Evolutionary conservation across 2,888 invertebrate genomes (phyloP).

Genomic region (Orthonychiurus folsomi): DNA sequence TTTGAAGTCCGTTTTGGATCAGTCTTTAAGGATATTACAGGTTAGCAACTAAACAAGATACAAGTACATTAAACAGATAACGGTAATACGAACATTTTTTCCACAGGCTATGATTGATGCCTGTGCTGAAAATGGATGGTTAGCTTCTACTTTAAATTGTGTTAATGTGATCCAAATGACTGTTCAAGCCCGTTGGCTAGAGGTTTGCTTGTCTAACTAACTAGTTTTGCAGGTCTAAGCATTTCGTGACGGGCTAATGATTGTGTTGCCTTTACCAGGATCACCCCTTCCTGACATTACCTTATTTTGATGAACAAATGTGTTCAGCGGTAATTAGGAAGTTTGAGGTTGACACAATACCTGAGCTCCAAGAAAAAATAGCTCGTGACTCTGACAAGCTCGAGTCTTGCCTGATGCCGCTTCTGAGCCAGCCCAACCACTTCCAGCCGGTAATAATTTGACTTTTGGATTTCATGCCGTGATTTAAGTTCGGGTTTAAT

Average conservation of each 20-base stretch:
- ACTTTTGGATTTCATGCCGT: no score
- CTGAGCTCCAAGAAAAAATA: constrained; percentile 33
- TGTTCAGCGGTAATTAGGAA: constrained; percentile 43
- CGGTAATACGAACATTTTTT: not conserved
- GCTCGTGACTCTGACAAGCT: constrained; percentile 23
- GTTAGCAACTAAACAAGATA: constrained; percentile 46
- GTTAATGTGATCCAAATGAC: constrained; percentile 79
- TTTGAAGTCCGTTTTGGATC: constrained; percentile 92
- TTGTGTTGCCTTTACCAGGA: constrained; percentile 45
- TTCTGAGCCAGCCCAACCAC: constrained; percentile 23
- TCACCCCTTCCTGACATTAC: constrained; percentile 65
- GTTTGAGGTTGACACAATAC: constrained; percentile 27
- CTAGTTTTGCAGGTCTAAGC: not conserved
- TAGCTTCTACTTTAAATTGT: constrained; percentile 66
- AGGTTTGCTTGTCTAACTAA: constrained; percentile 42
- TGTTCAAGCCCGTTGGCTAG: constrained; percentile 82
- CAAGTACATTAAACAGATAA: not conserved
- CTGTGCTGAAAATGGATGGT: constrained; percentile 81
- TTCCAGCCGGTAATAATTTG: constrained; percentile 27
- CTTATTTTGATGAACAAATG: constrained; percentile 57
- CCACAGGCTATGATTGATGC: constrained; percentile 89
- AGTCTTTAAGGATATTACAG: constrained; percentile 87
- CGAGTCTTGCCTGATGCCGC: constrained; percentile 22
- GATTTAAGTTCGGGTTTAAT: no score
- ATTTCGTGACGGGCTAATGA: not conserved